A percentile compares a stretch with the other conserved stretches of the same genome.
Evolutionary conservation across 1,140 invertebrate genomes (phyloP).

Genomic region (Trichonephila clavipes): DNA sequence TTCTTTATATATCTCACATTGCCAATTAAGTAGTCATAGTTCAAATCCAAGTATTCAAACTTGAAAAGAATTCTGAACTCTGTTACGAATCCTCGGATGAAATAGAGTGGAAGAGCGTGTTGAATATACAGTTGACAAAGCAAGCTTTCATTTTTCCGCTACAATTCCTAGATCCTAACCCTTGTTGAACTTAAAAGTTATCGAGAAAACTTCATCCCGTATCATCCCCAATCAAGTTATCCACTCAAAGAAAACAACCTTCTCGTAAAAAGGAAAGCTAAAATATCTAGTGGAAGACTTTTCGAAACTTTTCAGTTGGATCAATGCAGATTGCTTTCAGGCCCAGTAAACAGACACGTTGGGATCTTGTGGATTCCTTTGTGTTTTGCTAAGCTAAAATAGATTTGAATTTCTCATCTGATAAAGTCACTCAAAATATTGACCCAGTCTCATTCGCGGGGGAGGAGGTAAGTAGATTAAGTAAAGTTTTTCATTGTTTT

Average conservation of each 20-base stretch:
- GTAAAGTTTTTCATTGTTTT: background rate
- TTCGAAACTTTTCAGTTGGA: constrained; percentile 35
- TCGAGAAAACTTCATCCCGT: constrained; percentile 29
- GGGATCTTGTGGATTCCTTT: background rate
- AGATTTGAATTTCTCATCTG: constrained; percentile 52
- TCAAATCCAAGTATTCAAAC: background rate
- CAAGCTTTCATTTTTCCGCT: constrained; percentile 3
- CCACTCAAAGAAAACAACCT: constrained; percentile 11
- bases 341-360: background rate
- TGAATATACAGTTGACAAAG: background rate
- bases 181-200: constrained; percentile 55
- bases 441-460: background rate
- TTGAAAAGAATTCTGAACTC: background rate
- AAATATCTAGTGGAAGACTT: constrained; percentile 20
- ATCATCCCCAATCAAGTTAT: constrained; percentile 33
- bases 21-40: background rate
- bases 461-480: constrained; percentile 23
- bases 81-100: background rate
- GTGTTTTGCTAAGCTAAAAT: constrained; percentile 35
- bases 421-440: constrained; percentile 40
- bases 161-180: background rate
- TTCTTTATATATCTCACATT: background rate
- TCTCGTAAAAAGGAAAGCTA: constrained; percentile 1
- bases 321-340: constrained; percentile 52
- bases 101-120: background rate